Conservation (phyloP, 1,140 invertebrate genomes). For the Cydia splendana region DNA sequence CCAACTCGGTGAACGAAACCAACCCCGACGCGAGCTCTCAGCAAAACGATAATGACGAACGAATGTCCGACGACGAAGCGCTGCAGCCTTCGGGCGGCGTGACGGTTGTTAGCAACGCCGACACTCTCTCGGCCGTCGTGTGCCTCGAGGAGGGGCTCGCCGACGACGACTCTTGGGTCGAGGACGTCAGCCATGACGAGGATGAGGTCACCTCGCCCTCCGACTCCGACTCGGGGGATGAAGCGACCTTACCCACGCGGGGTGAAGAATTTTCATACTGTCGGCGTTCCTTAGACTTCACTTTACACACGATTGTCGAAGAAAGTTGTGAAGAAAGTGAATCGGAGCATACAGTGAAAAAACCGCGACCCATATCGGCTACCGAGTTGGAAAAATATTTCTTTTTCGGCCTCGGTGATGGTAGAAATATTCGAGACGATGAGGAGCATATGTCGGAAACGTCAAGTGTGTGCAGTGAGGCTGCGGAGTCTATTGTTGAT, state of each 20-base stretch:
- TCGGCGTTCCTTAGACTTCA: conserved; percentile 91
- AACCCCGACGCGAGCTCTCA: conserved; percentile 50
- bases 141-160: conserved; percentile 90
- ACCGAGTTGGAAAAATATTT: conserved; percentile 96
- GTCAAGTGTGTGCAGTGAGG: conserved; percentile 92
- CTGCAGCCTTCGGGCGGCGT: conserved; percentile 78
- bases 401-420: conserved; percentile 90
- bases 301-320: conserved; percentile 95
- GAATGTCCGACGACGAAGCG: conserved; percentile 68
- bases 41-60: conserved; percentile 68
- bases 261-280: conserved; percentile 92
- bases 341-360: conserved; percentile 83
- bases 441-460: conserved; percentile 92
- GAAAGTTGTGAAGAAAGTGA: conserved; percentile 96
- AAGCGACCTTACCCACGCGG: conserved; percentile 82
- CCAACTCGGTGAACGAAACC: conserved; percentile 75
- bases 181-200: conserved; percentile 89
- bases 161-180: conserved; percentile 93
- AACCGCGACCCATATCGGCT: conserved; percentile 84
- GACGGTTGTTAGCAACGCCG: conserved; percentile 82
- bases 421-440: conserved; percentile 79
- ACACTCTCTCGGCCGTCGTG: conserved; percentile 85
- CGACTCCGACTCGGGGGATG: conserved; percentile 81
- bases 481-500: conserved; percentile 83
- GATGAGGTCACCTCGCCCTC: conserved; percentile 82